These are phyloP conservation scores for Coreoperca whiteheadi DNA, from an alignment of 2,113 vertebrate species.

Conservation along the genomic window DNA sequence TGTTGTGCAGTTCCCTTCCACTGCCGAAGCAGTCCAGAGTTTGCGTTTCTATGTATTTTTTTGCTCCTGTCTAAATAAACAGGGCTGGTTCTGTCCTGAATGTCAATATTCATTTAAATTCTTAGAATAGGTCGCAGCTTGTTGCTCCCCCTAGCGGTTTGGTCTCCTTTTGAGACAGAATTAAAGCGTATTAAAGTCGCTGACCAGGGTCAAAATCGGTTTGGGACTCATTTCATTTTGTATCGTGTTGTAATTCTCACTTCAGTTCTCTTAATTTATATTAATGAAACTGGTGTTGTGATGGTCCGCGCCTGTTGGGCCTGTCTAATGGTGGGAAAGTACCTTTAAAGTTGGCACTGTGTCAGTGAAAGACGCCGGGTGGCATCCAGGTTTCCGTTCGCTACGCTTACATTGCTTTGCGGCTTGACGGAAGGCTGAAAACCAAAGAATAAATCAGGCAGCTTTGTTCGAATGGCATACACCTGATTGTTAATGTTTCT, in stretches of 20 bases:
- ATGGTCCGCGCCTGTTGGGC: background rate
- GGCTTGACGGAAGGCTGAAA: background rate
- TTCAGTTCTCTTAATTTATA: background rate
- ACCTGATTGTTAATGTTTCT: background rate
- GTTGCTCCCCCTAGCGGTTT: constrained; percentile 40
- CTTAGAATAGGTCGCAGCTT: background rate
- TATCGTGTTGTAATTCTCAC: too few relatives aligned
- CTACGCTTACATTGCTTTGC: too few relatives aligned
- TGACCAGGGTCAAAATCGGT: background rate
- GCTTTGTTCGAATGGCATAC: background rate
- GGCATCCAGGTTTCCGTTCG: background rate
- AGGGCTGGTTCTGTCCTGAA: background rate
- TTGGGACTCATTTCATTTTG: background rate
- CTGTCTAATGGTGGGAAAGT: background rate
- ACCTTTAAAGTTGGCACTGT: background rate
- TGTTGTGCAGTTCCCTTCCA: background rate
- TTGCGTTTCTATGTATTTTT: background rate
- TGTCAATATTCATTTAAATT: background rate
- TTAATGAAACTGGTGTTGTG: background rate
- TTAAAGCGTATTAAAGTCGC: background rate
- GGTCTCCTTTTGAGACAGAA: background rate
- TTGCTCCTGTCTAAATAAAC: background rate
- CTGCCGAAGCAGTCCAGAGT: background rate
- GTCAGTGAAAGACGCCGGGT: background rate
- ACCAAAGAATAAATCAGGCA: background rate